Evolutionary conservation across 1,140 invertebrate species (phyloP).

Genomic region (Oryzaephilus surinamensis): DNA sequence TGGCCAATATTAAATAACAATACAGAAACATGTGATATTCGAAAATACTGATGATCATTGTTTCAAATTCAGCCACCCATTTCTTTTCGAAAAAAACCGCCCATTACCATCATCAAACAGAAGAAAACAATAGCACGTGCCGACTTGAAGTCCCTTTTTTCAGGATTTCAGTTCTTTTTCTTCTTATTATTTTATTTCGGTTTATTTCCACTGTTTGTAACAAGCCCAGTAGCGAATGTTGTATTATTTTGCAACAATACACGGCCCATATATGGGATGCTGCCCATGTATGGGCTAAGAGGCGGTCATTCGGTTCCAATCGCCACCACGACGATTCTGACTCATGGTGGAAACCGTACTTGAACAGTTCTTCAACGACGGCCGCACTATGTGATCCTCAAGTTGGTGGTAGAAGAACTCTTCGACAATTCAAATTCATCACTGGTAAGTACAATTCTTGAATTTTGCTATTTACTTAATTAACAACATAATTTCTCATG

Average conservation of each 20-base stretch:
- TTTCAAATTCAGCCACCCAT: too few relatives aligned
- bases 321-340: constrained; percentile 24
- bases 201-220: constrained; percentile 15
- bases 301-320: constrained; percentile 24
- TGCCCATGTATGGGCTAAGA: constrained; percentile 30
- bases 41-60: too few relatives aligned
- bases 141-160: constrained; percentile 11
- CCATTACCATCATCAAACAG: too few relatives aligned
- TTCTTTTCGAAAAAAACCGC: constrained; percentile 12
- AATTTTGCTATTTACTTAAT: too few relatives aligned
- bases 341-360: constrained; percentile 15
- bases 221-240: constrained; percentile 28
- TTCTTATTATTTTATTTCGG: background rate
- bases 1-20: too few relatives aligned
- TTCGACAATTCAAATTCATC: too few relatives aligned
- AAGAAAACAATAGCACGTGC: constrained; percentile 32
- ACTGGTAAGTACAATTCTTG: too few relatives aligned
- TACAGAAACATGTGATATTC: too few relatives aligned
- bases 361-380: constrained; percentile 18
- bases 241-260: constrained; percentile 29
- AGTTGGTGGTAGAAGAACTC: too few relatives aligned
- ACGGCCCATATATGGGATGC: constrained; percentile 29
- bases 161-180: background rate
- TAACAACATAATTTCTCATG: too few relatives aligned
- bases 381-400: constrained; percentile 9